Conservation (phyloP, 1,140 invertebrate species). For the Sinonovacula constricta region DNA sequence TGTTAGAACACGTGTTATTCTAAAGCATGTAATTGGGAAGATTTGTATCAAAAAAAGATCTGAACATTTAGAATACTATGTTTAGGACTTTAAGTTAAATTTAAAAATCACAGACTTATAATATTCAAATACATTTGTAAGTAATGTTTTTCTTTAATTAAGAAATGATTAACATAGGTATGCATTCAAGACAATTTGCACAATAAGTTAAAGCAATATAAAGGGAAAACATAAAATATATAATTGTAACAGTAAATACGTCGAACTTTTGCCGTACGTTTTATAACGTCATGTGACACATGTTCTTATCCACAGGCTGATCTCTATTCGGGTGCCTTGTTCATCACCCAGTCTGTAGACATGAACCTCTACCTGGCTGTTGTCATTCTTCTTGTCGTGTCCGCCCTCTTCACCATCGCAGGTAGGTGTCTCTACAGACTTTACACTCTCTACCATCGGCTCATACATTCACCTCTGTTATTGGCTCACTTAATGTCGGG, state of each 20-base stretch:
- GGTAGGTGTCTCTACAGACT: conserved; percentile 72
- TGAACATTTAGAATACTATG: too few species aligned
- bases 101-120: too few species aligned
- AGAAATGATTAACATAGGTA: background rate
- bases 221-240: background rate
- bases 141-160: background rate
- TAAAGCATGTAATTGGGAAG: too few species aligned
- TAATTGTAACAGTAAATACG: background rate
- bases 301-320: conserved; percentile 79
- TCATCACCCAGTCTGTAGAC: conserved; percentile 80
- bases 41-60: too few species aligned
- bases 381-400: conserved; percentile 72
- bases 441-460: too few species aligned
- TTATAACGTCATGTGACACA: background rate
- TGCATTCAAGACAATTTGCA: too few species aligned
- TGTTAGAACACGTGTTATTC: background rate
- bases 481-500: too few species aligned
- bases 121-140: background rate
- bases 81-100: too few species aligned
- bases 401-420: conserved; percentile 79
- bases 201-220: too few species aligned
- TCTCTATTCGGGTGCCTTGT: conserved; percentile 82
- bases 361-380: conserved; percentile 79
- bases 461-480: too few species aligned
- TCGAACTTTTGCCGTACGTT: background rate